phyloP scores from a whole-genome alignment of 2,113 vertebrate species.

The Lagenorhynchus albirostris region DNA sequence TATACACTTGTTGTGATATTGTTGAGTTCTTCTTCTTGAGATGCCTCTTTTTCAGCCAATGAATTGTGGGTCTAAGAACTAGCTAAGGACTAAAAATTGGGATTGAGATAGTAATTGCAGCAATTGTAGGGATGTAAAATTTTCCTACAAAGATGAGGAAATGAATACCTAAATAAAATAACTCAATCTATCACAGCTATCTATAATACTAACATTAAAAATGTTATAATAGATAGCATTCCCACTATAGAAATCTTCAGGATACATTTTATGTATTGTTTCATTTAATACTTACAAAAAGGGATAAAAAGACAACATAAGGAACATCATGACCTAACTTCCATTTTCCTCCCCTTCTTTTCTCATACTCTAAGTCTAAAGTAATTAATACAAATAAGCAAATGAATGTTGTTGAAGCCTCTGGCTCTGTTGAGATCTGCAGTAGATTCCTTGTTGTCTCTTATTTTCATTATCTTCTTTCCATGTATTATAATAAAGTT shows the following conservation, averaged over 20 bases:
- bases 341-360: not conserved
- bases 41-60: not conserved
- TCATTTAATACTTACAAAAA: not conserved
- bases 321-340: not conserved
- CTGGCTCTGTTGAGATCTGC: not conserved
- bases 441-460: not conserved
- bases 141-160: not conserved
- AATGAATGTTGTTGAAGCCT: not conserved
- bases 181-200: not conserved
- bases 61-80: not conserved
- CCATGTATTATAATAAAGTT: not conserved
- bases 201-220: not conserved
- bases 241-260: not conserved
- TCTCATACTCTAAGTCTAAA: not conserved
- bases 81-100: not conserved
- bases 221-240: not conserved
- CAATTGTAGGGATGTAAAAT: not conserved
- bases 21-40: not conserved
- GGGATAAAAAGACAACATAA: not conserved
- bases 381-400: not conserved
- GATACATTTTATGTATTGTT: not conserved
- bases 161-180: not conserved
- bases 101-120: not conserved
- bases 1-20: not conserved
- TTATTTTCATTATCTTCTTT: not conserved